Percentiles rank a stretch among this genome's conserved stretches.
Evolutionary conservation across 37 sponge, comb jelly and placozoan genomes (phyloP).

Genomic region (Haliclona indistincta): DNA sequence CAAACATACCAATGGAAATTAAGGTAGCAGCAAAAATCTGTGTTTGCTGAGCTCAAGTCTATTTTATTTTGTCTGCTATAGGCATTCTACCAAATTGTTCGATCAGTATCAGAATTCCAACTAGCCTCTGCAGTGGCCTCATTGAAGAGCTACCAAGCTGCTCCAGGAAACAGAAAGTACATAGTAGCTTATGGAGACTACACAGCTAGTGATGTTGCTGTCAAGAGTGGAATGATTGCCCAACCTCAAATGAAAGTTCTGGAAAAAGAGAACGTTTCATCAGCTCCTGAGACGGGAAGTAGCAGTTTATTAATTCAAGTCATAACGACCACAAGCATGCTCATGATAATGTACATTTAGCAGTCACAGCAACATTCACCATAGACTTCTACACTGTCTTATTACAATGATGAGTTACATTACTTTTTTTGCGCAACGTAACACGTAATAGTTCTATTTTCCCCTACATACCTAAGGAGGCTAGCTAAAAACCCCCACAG

Average conservation of each 20-base stretch:
- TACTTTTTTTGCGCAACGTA: too few species aligned
- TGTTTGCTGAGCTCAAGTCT: not conserved
- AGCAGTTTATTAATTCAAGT: too few species aligned
- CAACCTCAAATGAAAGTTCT: not conserved
- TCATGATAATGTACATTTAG: too few species aligned
- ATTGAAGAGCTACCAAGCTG: not conserved
- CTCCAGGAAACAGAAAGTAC: not conserved
- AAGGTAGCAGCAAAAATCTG: constrained; percentile 30
- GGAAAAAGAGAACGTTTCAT: not conserved
- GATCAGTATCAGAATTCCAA: not conserved
- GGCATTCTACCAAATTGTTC: not conserved
- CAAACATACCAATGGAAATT: constrained; percentile 23
- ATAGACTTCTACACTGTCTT: too few species aligned
- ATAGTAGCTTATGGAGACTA: constrained; percentile 1
- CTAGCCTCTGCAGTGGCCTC: not conserved
- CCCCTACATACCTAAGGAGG: too few species aligned
- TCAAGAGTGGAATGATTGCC: not conserved
- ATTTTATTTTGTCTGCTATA: not conserved
- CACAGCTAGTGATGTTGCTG: too few species aligned
- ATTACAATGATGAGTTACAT: too few species aligned
- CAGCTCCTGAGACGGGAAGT: too few species aligned
- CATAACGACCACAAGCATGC: too few species aligned
- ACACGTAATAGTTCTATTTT: too few species aligned
- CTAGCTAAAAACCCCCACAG: too few species aligned
- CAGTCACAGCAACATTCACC: too few species aligned